Evolutionary conservation across 2,888 invertebrate species (phyloP).

Genomic region (Yponomeuta sedellus): DNA sequence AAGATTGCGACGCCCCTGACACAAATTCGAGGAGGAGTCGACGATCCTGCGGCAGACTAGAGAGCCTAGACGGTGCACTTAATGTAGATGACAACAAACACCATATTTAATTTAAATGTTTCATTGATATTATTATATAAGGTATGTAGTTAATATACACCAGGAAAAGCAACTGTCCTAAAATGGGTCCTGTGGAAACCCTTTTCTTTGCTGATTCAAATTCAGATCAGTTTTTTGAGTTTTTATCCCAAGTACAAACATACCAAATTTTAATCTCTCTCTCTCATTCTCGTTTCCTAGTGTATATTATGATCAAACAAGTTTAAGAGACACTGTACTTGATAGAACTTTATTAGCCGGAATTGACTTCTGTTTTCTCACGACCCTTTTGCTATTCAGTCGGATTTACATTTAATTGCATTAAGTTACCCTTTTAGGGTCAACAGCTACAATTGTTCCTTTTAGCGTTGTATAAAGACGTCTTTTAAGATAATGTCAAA

Average conservation of each 20-base stretch:
- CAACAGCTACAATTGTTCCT: not conserved
- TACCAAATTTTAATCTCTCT: no score
- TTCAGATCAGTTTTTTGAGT: no score
- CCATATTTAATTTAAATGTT: not conserved
- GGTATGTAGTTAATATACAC: no score
- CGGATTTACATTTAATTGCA: constrained; percentile 52
- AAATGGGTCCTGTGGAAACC: no score
- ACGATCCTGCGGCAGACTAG: not conserved
- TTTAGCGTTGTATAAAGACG: not conserved
- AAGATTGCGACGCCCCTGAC: not conserved
- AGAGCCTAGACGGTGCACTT: not conserved
- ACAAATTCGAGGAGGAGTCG: not conserved
- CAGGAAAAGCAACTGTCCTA: no score
- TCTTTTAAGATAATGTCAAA: not conserved
- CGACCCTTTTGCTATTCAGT: not conserved
- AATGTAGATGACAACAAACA: not conserved
- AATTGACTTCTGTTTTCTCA: not conserved
- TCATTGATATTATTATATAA: no score
- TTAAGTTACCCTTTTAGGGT: constrained; percentile 7
- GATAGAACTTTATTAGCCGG: not conserved
- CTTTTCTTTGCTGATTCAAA: no score
- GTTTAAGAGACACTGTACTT: no score
- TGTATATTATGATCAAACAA: no score
- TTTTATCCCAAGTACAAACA: no score
- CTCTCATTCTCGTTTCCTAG: no score